These are phyloP conservation scores for Pimephales promelas DNA, from an alignment of 2,113 vertebrate species.

Conservation along the genomic window DNA sequence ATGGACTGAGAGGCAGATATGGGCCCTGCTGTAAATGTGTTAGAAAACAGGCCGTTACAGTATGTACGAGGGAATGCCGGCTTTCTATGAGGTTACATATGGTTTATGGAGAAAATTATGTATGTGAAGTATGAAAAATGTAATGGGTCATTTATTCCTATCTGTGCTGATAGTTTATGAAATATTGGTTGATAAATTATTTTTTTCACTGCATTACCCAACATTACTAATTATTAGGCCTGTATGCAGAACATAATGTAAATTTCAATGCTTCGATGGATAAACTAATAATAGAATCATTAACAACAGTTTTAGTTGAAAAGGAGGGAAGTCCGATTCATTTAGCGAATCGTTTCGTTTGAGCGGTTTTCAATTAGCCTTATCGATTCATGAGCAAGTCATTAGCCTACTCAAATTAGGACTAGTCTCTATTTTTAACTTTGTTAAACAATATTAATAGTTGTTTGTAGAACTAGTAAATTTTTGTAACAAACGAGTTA, in stretches of 20 bases:
- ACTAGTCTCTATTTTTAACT: not conserved
- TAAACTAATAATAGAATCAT: not conserved
- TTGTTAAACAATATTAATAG: not conserved
- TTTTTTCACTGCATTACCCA: not conserved
- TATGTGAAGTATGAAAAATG: too few relatives aligned
- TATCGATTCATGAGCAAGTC: not conserved
- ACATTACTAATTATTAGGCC: too few relatives aligned
- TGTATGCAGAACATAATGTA: not conserved
- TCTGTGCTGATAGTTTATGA: not conserved
- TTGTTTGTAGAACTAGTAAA: not conserved
- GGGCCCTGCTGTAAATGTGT: not conserved
- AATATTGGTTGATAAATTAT: too few relatives aligned
- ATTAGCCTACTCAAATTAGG: not conserved
- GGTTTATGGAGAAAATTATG: not conserved
- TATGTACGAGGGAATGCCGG: not conserved
- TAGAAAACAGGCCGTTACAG: not conserved
- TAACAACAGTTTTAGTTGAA: not conserved
- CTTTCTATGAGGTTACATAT: not conserved
- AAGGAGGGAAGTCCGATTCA: not conserved
- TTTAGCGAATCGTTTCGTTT: not conserved
- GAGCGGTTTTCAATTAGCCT: not conserved
- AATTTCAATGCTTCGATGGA: not conserved
- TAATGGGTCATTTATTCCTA: not conserved
- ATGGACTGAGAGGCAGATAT: not conserved
- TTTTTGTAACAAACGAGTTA: not conserved